phyloP scores from a whole-genome alignment of 1,140 invertebrate genomes.

The Drosophila micromelanica region DNA sequence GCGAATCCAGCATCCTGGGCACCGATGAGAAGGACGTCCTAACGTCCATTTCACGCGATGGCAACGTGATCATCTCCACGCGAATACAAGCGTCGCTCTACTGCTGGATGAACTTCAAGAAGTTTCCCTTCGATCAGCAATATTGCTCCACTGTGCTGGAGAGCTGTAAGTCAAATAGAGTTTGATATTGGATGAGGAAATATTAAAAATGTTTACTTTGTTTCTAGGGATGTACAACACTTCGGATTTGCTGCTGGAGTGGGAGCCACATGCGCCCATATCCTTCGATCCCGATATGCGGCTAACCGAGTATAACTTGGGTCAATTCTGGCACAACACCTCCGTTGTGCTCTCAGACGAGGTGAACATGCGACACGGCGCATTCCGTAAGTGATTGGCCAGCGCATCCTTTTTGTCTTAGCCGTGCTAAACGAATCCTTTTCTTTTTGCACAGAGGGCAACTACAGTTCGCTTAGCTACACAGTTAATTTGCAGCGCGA shows the following conservation, averaged over 20 bases:
- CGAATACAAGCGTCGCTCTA: constrained; percentile 91
- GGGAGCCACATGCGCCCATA: constrained; percentile 90
- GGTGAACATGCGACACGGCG: constrained; percentile 87
- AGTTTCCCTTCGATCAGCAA: constrained; percentile 94
- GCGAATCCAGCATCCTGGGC: constrained; percentile 88
- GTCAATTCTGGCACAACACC: constrained; percentile 88
- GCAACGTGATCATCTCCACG: constrained; percentile 90
- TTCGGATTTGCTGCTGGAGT: constrained; percentile 89
- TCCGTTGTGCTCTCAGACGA: constrained; percentile 86
- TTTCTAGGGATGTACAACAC: constrained; percentile 89
- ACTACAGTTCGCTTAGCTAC: constrained; percentile 92
- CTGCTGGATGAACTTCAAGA: constrained; percentile 92
- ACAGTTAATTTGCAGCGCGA: constrained; percentile 91
- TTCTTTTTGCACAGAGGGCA: constrained; percentile 87
- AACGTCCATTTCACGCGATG: constrained; percentile 90
- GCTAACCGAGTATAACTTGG: constrained; percentile 91
- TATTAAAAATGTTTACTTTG: neutral
- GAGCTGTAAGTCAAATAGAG: constrained; percentile 88
- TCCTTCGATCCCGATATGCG: constrained; percentile 91
- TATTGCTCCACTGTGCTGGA: constrained; percentile 91
- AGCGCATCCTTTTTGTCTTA: neutral
- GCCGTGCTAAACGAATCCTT: neutral
- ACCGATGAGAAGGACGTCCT: constrained; percentile 91
- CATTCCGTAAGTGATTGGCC: constrained; percentile 86
- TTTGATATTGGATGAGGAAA: neutral